Conservation (phyloP, 2,113 vertebrate species). For the Calonectris borealis region DNA sequence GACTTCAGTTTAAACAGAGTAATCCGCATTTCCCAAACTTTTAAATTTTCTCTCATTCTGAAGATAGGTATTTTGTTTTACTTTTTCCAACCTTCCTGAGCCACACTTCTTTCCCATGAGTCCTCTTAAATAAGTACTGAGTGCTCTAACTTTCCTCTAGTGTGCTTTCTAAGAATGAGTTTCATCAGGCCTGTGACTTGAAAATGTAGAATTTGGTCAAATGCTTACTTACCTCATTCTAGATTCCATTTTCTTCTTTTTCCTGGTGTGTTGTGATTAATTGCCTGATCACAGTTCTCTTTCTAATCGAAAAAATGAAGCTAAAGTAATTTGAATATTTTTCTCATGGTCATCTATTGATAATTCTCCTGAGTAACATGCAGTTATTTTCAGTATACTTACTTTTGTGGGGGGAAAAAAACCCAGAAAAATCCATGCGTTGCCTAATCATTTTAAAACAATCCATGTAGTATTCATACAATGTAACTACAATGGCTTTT, state of each 20-base stretch:
- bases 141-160: neutral
- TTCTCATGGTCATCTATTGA: neutral
- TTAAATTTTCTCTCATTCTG: neutral
- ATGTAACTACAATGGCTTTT: neutral
- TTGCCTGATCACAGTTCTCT: neutral
- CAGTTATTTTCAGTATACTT: neutral
- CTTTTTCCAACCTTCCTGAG: neutral
- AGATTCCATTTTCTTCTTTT: neutral
- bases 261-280: neutral
- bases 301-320: neutral
- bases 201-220: neutral
- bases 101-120: neutral
- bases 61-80: neutral
- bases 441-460: neutral
- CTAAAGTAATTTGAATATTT: neutral
- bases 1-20: neutral
- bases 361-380: neutral
- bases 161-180: neutral
- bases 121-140: neutral
- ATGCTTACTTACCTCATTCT: neutral
- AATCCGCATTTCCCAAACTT: neutral
- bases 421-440: neutral
- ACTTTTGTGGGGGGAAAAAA: neutral
- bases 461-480: neutral
- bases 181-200: neutral